Conservation (phyloP, 2,888 invertebrate species). For the Lasioglossum zephyrum region DNA sequence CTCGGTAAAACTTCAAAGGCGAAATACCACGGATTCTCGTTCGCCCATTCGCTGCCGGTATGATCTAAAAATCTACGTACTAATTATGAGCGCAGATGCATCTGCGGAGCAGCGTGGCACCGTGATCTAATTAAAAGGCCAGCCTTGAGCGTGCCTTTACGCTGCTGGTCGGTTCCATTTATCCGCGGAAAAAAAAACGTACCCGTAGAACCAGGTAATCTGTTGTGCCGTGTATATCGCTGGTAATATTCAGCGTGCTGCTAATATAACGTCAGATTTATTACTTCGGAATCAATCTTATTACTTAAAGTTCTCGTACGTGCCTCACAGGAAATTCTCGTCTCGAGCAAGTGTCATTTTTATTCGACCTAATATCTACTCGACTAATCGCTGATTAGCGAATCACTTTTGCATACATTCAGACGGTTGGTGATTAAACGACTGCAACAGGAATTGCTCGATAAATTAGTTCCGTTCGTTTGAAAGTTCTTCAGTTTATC, state of each 20-base stretch:
- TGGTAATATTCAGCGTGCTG: background rate
- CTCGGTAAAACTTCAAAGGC: constrained; percentile 43
- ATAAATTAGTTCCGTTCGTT: background rate
- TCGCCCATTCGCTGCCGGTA: constrained; percentile 15
- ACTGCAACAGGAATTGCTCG: background rate
- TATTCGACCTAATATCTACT: background rate
- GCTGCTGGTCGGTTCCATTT: constrained; percentile 3
- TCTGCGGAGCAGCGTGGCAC: background rate
- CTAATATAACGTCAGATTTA: background rate
- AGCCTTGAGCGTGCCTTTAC: constrained; percentile 26
- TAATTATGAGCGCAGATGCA: constrained; percentile 38
- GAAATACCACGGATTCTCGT: constrained; percentile 45
- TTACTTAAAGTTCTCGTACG: background rate
- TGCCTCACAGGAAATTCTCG: background rate
- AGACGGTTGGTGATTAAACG: background rate
- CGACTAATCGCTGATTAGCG: background rate
- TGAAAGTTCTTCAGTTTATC: background rate
- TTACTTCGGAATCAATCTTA: background rate
- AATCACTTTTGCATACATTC: background rate
- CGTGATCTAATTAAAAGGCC: constrained; percentile 53
- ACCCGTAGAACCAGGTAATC: background rate
- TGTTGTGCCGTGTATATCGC: background rate
- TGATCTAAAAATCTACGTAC: constrained; percentile 37
- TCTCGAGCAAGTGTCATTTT: background rate
- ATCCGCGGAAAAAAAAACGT: constrained; percentile 1